A percentile compares a stretch with the other conserved stretches of the same genome.
These are phyloP conservation scores for Tauraco erythrolophus DNA, from an alignment of 2,113 vertebrate genomes.

Conservation along the genomic window DNA sequence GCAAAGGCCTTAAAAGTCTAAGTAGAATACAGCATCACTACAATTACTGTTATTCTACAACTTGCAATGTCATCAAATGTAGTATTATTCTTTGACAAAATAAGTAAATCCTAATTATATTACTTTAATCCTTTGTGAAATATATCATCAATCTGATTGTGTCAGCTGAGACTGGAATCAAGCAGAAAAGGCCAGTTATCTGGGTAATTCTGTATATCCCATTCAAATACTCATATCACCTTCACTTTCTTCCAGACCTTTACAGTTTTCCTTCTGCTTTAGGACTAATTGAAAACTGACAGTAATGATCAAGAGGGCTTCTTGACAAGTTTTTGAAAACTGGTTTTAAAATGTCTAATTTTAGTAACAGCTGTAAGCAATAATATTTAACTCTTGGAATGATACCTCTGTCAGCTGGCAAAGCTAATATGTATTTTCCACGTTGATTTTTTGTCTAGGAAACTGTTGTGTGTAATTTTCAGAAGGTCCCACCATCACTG, in stretches of 20 bases:
- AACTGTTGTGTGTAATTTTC: background rate
- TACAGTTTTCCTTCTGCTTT: background rate
- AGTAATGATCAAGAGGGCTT: background rate
- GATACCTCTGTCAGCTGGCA: background rate
- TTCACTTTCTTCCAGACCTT: background rate
- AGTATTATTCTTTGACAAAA: background rate
- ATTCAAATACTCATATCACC: background rate
- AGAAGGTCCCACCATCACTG: background rate
- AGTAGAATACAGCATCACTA: background rate
- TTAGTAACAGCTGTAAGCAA: background rate
- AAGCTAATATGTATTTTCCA: background rate
- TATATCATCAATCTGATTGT: background rate
- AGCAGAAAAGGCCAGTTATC: background rate
- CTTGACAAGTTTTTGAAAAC: background rate
- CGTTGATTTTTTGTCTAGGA: background rate
- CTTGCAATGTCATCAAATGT: background rate
- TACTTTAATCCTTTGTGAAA: background rate
- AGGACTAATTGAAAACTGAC: background rate
- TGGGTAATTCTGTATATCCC: background rate
- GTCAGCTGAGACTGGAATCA: background rate
- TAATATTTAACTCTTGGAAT: background rate
- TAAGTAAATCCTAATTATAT: background rate
- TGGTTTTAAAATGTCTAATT: background rate
- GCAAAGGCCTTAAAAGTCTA: background rate
- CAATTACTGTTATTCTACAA: background rate